Base-by-base conservation (phyloP, 2,797 vertebrate species). In the Lutjanus campechanus region DNA sequence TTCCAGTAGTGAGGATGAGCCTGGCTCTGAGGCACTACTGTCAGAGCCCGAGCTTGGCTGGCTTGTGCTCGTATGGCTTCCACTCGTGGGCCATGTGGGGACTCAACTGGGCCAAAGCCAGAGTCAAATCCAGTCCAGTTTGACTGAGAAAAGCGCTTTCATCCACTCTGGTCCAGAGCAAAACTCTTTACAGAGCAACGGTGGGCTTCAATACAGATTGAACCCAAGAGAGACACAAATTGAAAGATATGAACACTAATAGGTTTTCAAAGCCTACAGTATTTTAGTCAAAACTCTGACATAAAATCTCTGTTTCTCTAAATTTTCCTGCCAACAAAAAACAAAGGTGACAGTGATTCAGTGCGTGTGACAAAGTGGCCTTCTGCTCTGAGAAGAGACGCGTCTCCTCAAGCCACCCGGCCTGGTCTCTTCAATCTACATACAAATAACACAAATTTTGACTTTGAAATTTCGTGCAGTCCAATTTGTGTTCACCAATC, bases 1-100 rank as follows among this genome's bases (percentile, higher is more conserved):
- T 58, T 86, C 67, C 73, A 70, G 76, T 1, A 25, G 25, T 6
- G 73, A 68, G 43, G 65, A 83, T 58, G 25, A 80, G 67, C 54
- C 54, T 16, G 79, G 73, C 75, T 82, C 68, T 5, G 53, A 79
- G 78, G 63, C 58, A 2, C 19, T 8, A 0, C 74, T 41, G 60
- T 79, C 76, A 41, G n/a, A 49, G 69, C 69, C 61, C 19, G 11
- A n/a, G 64, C 72, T 58, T 50, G 59, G 63, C 79, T 46, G 47
- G 9, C 49, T 75, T 8, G 0, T n/a, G 36, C 51, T 66, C 4
- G 0, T 13, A 25, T 61, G 59, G 55, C 44, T 66, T 69, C 20
- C 15, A 16, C 54, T 63, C 3, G 1, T 4, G 15, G 50, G 65
- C 41, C 66, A 11, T 29, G 70, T 55, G 78, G 69, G 59, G 53